Percentiles rank a stretch among this genome's conserved stretches.
These are phyloP conservation scores for Dasysyrphus tricinctus DNA, from an alignment of 2,888 invertebrate species.

Conservation along the genomic window DNA sequence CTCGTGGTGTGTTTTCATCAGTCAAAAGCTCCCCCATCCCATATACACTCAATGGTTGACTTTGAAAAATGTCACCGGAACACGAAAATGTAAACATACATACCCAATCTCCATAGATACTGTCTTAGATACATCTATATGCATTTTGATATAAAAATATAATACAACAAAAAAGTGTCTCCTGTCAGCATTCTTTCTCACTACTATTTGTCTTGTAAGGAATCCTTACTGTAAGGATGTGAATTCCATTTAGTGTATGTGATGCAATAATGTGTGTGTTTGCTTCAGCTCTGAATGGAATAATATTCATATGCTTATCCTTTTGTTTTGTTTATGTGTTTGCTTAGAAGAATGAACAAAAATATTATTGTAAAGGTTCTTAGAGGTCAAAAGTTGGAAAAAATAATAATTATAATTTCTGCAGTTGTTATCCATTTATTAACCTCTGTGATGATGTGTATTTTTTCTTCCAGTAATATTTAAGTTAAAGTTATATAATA, in stretches of 20 bases:
- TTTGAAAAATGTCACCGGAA: constrained; percentile 73
- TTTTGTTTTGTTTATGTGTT: constrained; percentile 37
- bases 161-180: constrained; percentile 31
- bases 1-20: constrained; percentile 36
- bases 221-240: constrained; percentile 37
- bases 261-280: constrained; percentile 42
- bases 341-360: not conserved
- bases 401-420: constrained; percentile 5
- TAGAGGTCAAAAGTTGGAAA: constrained; percentile 43
- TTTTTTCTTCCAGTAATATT: constrained; percentile 14
- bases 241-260: constrained; percentile 29
- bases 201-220: constrained; percentile 20
- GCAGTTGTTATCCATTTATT: constrained; percentile 17
- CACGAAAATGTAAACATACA: constrained; percentile 32
- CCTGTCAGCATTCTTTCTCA: constrained; percentile 24
- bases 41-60: constrained; percentile 50
- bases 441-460: not conserved
- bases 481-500: constrained; percentile 11
- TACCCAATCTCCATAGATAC: constrained; percentile 24
- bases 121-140: not conserved
- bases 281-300: not conserved
- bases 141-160: not conserved
- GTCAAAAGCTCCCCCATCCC: constrained; percentile 55
- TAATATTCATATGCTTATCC: constrained; percentile 33
- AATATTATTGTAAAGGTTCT: constrained; percentile 28